Evolutionary conservation across 2,888 invertebrate species (phyloP).

Genomic region (Osedax frankpressi): DNA sequence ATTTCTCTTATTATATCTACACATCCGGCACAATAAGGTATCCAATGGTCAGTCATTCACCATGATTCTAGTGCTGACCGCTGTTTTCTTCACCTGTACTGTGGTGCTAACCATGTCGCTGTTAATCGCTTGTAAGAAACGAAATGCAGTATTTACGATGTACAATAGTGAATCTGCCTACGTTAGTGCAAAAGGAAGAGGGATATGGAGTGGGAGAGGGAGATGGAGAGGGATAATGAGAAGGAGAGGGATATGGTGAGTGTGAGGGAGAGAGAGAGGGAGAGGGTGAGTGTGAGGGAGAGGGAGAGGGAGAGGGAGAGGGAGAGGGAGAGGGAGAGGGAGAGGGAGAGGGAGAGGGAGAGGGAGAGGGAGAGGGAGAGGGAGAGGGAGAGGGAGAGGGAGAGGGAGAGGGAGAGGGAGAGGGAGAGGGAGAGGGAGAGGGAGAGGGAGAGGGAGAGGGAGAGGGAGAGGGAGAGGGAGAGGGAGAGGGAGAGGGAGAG

Average conservation of each 20-base stretch:
- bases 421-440: slow-evolving; percentile 1
- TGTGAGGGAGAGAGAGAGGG: neutral
- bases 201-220: neutral
- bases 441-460: neutral
- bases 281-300: neutral
- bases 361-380: neutral
- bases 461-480: neutral
- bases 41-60: slow-evolving; percentile 25
- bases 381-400: neutral
- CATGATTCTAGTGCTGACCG: slow-evolving; percentile 33
- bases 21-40: too few relatives aligned
- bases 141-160: slow-evolving; percentile 38
- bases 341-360: neutral
- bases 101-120: slow-evolving; percentile 34
- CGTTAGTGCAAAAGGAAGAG: neutral
- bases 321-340: neutral
- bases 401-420: neutral
- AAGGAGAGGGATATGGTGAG: neutral
- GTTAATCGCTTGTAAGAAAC: slow-evolving; percentile 39
- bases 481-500: slow-evolving; percentile 1
- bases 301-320: neutral
- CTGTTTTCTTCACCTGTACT: slow-evolving; percentile 37
- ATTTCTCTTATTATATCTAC: too few relatives aligned
- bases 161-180: slow-evolving; percentile 31
- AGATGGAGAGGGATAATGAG: neutral